phyloP scores from a whole-genome alignment of 2,888 invertebrate genomes.

The Drosophila limbata region DNA sequence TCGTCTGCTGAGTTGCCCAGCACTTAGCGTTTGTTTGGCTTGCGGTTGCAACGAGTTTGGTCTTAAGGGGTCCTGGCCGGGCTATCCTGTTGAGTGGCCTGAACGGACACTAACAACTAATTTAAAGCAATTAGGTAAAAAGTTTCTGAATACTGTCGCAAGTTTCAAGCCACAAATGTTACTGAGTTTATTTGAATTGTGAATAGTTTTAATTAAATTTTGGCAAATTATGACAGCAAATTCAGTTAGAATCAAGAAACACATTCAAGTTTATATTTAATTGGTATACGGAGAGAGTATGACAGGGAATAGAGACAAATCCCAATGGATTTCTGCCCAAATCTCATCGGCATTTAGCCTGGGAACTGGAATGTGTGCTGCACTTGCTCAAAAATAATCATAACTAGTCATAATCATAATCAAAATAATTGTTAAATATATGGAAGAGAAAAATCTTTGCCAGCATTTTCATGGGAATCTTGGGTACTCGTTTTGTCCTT shows the following conservation, averaged over 20 bases:
- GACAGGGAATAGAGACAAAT: slow-evolving; percentile 29
- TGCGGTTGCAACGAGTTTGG: slow-evolving; percentile 52
- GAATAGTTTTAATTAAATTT: slow-evolving; percentile 79
- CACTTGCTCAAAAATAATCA: slow-evolving; percentile 70
- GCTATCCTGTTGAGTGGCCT: slow-evolving; percentile 37
- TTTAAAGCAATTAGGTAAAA: slow-evolving; percentile 81
- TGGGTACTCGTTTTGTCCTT: slow-evolving; percentile 44
- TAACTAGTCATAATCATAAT: slow-evolving; percentile 77
- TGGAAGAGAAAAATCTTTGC: slow-evolving; percentile 62
- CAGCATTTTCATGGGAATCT: slow-evolving; percentile 70
- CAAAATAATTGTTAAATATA: slow-evolving; percentile 65
- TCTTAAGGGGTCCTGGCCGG: not conserved
- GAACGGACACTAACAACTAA: slow-evolving; percentile 78
- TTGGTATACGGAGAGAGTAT: slow-evolving; percentile 16
- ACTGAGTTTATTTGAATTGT: slow-evolving; percentile 59
- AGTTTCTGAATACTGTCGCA: slow-evolving; percentile 65
- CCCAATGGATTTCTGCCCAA: slow-evolving; percentile 60
- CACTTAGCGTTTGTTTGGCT: slow-evolving; percentile 71
- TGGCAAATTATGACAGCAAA: slow-evolving; percentile 70
- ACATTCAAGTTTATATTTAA: slow-evolving; percentile 57
- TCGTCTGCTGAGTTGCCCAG: slow-evolving; percentile 11
- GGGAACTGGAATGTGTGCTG: slow-evolving; percentile 24
- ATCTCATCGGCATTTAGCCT: slow-evolving; percentile 69
- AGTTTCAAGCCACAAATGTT: slow-evolving; percentile 67
- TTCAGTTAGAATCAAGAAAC: slow-evolving; percentile 38